Conservation (phyloP, 1,140 invertebrate genomes). For the Melipona quadrifasciata region DNA sequence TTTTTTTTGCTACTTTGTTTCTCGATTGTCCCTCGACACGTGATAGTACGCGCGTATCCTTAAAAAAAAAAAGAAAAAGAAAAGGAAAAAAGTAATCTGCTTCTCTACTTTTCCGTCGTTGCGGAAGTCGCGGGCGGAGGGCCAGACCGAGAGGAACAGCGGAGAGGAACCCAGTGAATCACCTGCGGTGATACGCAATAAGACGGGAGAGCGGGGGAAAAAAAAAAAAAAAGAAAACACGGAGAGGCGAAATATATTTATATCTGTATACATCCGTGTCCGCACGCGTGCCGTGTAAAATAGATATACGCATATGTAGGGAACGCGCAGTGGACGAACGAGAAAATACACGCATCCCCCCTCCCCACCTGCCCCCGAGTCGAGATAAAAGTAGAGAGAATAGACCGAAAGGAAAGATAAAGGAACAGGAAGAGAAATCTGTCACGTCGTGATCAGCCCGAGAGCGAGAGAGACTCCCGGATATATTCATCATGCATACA, state of each 20-base stretch:
- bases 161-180: constrained; percentile 36
- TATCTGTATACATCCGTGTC: background rate
- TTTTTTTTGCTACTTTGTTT: constrained; percentile 17
- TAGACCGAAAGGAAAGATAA: constrained; percentile 37
- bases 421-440: constrained; percentile 50
- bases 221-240: background rate
- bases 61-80: background rate
- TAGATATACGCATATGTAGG: background rate
- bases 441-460: constrained; percentile 49
- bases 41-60: constrained; percentile 29
- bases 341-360: background rate
- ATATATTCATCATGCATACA: constrained; percentile 62
- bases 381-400: background rate
- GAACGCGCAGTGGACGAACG: background rate
- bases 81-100: background rate
- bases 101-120: background rate
- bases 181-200: constrained; percentile 28
- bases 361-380: too few species aligned
- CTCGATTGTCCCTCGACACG: constrained; percentile 2
- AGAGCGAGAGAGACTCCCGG: constrained; percentile 52
- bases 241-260: background rate
- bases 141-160: constrained; percentile 29
- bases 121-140: constrained; percentile 42
- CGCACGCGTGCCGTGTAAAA: too few species aligned
- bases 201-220: background rate